Evolutionary conservation across 2,113 vertebrate genomes (phyloP), one percentile per base, ranked within the genome.

Genomic region (Gambusia affinis): DNA sequence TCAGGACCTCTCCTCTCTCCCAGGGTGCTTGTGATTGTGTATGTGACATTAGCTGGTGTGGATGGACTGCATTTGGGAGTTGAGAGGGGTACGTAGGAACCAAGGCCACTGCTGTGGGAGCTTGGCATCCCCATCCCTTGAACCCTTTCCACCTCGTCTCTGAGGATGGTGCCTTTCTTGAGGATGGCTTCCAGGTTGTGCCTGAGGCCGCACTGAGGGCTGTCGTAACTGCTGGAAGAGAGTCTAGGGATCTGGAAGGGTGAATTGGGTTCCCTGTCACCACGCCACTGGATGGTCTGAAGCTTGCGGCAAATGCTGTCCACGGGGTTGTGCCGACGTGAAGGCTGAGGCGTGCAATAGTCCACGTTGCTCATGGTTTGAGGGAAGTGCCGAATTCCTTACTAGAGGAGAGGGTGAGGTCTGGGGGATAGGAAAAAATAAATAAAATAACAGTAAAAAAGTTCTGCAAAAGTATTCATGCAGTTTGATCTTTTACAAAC

Each of bases 271-370:
- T 94, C 84, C 0, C 92, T 89, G 60, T 96, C 96, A 86, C 92
- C 90, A 60, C 94, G 93, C 92, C 94, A 95, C 75, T 94, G 94
- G 51, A 97, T 97, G 42, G 95, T 95, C 89, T 93, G 95, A 65
- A 98, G 93, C 81, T 98, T 98, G 72, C 95, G 94, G 85, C 96
- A 95, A 75, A 97, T 96, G 88, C 96, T 98, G 87, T 97, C 95
- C 79, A 97, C 95, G 0, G 97, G 97, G 80, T 98, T 96, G 86
- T 96, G 96, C 3, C 92, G 92, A 12, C 93, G 94, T 12, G 90
- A 79, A 3, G 51, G n/a, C 70, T 42, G 91, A 2, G 90, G 88
- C 5, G 89, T 79, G 72, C 74, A 90, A 17, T 68, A 82, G 64
- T 93, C 92, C 94, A 95, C 95, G 80, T 37, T 82, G 84, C 67